Evolutionary conservation across 2,113 vertebrate species (phyloP).

Genomic region (Onychostoma macrolepis): DNA sequence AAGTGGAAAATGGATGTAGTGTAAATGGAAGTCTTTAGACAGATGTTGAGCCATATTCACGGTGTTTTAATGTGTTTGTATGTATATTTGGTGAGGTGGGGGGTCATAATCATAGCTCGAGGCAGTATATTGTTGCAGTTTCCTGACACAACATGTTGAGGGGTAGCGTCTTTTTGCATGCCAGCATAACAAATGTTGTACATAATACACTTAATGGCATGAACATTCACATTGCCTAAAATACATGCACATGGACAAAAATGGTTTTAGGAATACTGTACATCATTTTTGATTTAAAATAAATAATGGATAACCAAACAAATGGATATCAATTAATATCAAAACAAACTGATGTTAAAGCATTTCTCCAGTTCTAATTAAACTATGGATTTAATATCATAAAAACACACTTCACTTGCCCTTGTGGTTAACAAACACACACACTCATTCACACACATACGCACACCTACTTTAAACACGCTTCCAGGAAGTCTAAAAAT

Average conservation of each 20-base stretch:
- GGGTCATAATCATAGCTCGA: slow-evolving; percentile 19
- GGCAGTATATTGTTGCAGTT: slow-evolving; percentile 6
- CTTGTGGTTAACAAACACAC: neutral
- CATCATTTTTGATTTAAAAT: neutral
- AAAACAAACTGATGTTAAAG: neutral
- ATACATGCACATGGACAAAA: neutral
- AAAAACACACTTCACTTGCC: slow-evolving; percentile 35
- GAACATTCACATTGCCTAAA: neutral
- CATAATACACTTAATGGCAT: neutral
- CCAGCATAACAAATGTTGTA: neutral
- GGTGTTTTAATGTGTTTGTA: neutral
- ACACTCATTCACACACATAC: neutral
- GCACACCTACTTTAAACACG: neutral
- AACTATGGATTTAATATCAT: neutral
- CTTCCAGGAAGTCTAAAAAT: neutral
- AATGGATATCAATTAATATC: neutral
- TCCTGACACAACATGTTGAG: neutral
- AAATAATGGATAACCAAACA: neutral
- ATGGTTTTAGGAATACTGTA: neutral
- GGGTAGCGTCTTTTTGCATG: neutral
- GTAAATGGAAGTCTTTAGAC: neutral
- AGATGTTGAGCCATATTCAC: neutral
- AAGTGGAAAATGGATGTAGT: neutral
- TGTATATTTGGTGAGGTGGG: neutral
- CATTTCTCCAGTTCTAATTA: neutral